A percentile compares a stretch with the other conserved stretches of the same genome.
Conservation (phyloP, 2,113 vertebrate genomes). For the Podarcis muralis region DNA sequence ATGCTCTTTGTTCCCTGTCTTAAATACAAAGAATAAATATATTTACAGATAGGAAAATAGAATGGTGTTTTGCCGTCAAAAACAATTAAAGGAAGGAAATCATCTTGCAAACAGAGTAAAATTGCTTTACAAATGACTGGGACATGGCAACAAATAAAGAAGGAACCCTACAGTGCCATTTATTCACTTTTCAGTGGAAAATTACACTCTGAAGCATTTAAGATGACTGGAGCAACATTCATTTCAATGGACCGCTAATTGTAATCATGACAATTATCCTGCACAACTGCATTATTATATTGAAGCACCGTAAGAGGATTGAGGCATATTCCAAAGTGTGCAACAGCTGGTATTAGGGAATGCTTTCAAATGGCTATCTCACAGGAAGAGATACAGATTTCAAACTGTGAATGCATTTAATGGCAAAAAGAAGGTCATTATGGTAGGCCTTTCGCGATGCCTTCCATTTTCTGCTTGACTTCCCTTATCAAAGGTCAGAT, state of each 20-base stretch:
- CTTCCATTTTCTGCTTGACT: not conserved
- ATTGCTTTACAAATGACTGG: constrained; percentile 21
- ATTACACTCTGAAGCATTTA: constrained; percentile 39
- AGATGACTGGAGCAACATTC: constrained; percentile 20
- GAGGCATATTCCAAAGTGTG: constrained; percentile 30
- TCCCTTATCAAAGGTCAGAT: not conserved
- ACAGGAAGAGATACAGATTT: constrained; percentile 17
- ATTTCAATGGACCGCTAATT: constrained; percentile 36
- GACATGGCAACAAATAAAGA: constrained; percentile 7
- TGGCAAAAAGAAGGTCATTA: not conserved
- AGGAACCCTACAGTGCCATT: constrained; percentile 15
- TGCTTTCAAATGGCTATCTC: constrained; percentile 22
- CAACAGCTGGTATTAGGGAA: not conserved
- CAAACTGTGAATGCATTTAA: not conserved
- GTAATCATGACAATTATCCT: constrained; percentile 39
- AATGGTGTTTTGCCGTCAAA: not conserved
- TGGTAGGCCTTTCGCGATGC: not conserved
- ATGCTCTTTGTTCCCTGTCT: constrained; percentile 1
- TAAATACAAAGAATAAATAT: not conserved
- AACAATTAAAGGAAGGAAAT: constrained; percentile 11
- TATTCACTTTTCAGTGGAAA: constrained; percentile 30
- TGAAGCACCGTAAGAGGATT: constrained; percentile 35
- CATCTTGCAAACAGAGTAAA: constrained; percentile 15
- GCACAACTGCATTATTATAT: constrained; percentile 20
- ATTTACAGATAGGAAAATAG: constrained; percentile 22